Base-by-base conservation (phyloP, 2,888 invertebrate species). In the Thera obeliscata region DNA sequence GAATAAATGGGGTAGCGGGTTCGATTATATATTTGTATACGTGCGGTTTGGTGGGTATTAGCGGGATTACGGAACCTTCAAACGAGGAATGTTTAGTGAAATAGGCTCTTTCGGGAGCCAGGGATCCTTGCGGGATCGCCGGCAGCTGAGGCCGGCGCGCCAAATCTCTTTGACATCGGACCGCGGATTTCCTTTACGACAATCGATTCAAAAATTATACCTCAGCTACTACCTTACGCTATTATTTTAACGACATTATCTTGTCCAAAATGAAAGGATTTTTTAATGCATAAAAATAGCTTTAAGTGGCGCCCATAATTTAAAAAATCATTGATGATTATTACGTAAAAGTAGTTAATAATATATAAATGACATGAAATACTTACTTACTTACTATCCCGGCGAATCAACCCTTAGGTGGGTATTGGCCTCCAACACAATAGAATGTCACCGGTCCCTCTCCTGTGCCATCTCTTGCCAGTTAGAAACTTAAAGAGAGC, bases 1-100 rank as follows among this genome's bases (percentile, higher is more conserved):
- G 73, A 78, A 76, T 77, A 76, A 74, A 74, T 76, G 74, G 73
- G 75, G 74, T 75, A 73, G 71, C 70, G 68, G 76, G 75, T 79
- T 78, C 81, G 78, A 83, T 83, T 81, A 38, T 78, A 77, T 77
- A 81, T 78, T 81, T 80, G 76, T 78, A 78, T 81, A 75, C 80
- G 80, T 83, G 85, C 76, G 83, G 83, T 83, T 83, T 78, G 78
- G 76, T 76, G 78, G 80, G 83, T 82, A 84, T 84, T 83, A 85
- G 79, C 71, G 74, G 79, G 81, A 81, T 85, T 84, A 84, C 55
- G 74, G 71, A 75, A 77, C 76, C 80, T 78, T 78, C 79, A 78
- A 82, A 81, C 78, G 76, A 70, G 76, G 76, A 81, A 81, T 83
- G 80, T 83, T 85, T 81, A 79, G 83, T 74, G 77, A 71, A 79